Percentiles rank a stretch among this genome's conserved stretches.
Evolutionary conservation across 2,113 vertebrate genomes (phyloP).

Genomic region (Aegypius monachus): DNA sequence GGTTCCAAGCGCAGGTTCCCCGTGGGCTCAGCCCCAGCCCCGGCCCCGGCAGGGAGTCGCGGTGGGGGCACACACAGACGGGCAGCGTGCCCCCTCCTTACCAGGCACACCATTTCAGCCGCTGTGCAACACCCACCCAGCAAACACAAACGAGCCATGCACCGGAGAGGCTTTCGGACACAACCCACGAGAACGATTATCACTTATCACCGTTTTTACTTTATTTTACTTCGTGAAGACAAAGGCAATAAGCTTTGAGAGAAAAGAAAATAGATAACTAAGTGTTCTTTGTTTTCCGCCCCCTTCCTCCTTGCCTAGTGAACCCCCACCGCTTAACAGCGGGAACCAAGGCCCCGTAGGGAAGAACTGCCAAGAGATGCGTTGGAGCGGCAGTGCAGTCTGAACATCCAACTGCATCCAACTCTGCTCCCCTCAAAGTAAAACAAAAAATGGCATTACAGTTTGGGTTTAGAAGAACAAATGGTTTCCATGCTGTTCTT

Average conservation of each 20-base stretch:
- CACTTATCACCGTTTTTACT: background rate
- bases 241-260: background rate
- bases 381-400: background rate
- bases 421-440: background rate
- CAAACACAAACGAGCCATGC: background rate
- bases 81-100: background rate
- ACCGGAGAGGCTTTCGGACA: background rate
- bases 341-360: rapidly evolving
- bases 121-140: rapidly evolving
- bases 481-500: background rate
- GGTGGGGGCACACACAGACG: rapidly evolving
- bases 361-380: background rate
- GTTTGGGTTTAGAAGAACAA: background rate
- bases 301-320: background rate
- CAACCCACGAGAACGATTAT: background rate
- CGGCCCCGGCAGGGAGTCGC: rapidly evolving
- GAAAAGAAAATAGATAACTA: background rate
- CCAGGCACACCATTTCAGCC: rapidly evolving
- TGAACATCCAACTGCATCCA: background rate
- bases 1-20: background rate
- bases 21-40: background rate
- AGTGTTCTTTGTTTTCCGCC: too few relatives aligned
- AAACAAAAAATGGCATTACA: background rate
- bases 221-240: background rate
- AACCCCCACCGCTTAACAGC: background rate